A percentile compares a stretch with the other conserved stretches of the same genome.
phyloP scores from a whole-genome alignment of 2,113 vertebrate genomes.

The Urocolius indicus region DNA sequence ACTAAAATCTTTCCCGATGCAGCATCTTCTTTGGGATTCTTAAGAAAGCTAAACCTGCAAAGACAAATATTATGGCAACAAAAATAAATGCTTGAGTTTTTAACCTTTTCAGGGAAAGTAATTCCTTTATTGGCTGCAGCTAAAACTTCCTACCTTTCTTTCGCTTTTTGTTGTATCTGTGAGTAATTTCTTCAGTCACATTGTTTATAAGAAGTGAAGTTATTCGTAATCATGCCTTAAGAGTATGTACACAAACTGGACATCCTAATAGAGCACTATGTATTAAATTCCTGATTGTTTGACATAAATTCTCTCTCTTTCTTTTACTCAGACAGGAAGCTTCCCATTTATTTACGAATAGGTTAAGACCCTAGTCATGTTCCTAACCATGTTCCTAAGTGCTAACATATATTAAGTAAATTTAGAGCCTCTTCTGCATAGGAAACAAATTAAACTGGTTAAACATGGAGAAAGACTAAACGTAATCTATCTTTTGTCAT shows the following conservation, averaged over 20 bases:
- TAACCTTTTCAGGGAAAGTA: constrained; percentile 87
- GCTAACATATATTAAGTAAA: constrained; percentile 97
- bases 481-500: constrained; percentile 88
- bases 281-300: constrained; percentile 98
- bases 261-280: constrained; percentile 90
- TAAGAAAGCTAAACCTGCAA: constrained; percentile 80
- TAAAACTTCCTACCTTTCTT: constrained; percentile 87
- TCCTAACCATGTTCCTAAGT: constrained; percentile 88
- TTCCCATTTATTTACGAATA: constrained; percentile 90
- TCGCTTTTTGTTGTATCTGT: constrained; percentile 88
- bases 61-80: constrained; percentile 88
- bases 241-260: constrained; percentile 95
- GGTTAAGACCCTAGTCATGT: constrained; percentile 89
- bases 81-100: constrained; percentile 83
- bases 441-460: constrained; percentile 90
- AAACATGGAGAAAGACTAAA: constrained; percentile 87
- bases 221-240: constrained; percentile 91
- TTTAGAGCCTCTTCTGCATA: constrained; percentile 90
- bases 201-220: constrained; percentile 94
- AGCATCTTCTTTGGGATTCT: constrained; percentile 77
- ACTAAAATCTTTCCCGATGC: constrained; percentile 68
- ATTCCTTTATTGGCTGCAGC: constrained; percentile 80
- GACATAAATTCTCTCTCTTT: constrained; percentile 94
- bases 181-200: constrained; percentile 89
- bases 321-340: constrained; percentile 89